These are phyloP conservation scores for Elanoides forficatus DNA, from an alignment of 2,113 vertebrate species.

Conservation along the genomic window DNA sequence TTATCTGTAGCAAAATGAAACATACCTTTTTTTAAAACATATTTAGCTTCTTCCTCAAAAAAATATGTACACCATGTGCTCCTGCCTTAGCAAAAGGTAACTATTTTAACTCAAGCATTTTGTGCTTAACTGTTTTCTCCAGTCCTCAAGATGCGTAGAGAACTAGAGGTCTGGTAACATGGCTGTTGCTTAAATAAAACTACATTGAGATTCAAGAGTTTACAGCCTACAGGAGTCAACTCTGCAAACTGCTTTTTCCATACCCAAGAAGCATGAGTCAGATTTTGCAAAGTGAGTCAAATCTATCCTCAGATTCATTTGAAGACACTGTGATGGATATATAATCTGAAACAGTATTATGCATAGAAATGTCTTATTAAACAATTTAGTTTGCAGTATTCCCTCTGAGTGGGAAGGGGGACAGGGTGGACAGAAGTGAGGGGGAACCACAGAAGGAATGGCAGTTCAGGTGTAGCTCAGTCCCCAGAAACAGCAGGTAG, in stretches of 20 bases:
- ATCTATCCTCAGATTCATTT: conserved; percentile 15
- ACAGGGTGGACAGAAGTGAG: not conserved
- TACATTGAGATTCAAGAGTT: not conserved
- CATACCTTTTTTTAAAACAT: not conserved
- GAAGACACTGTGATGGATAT: not conserved
- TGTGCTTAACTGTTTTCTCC: not conserved
- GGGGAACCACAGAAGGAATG: not conserved
- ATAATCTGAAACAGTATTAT: not conserved
- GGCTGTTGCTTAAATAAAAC: not conserved
- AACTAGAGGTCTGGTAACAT: not conserved
- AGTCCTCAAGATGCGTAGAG: not conserved
- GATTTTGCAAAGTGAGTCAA: conserved; percentile 48
- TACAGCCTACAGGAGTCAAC: not conserved
- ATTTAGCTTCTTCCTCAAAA: not conserved
- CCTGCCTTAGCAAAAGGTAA: not conserved
- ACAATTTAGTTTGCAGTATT: not conserved
- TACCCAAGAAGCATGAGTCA: conserved; percentile 31
- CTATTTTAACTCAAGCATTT: not conserved
- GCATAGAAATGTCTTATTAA: not conserved
- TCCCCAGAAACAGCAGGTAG: not conserved
- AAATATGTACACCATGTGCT: fast-evolving
- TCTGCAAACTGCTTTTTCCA: conserved; percentile 38
- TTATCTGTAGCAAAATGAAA: not conserved
- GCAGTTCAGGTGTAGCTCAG: not conserved
- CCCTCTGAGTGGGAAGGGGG: not conserved